Evolutionary conservation across 2,797 vertebrate species (phyloP), one percentile per base, ranked within the genome.

Genomic region (Acanthurus lineatus): DNA sequence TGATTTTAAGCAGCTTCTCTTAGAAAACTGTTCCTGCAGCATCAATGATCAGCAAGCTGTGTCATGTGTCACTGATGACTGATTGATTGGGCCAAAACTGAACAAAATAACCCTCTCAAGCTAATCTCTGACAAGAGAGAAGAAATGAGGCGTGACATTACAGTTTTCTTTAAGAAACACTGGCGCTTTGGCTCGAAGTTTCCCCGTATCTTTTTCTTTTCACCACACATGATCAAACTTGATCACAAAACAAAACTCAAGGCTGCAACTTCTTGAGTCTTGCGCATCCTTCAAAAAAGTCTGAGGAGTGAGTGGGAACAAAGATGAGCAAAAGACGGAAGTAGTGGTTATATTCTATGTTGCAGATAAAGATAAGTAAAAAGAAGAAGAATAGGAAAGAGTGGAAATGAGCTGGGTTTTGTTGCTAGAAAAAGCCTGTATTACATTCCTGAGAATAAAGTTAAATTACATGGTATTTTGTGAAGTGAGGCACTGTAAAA

Each of bases 401-500:
- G 73, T 44, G 53, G 47, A 63, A 44, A 68, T 17, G 15, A 35
- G 47, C 35, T 60, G 20, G 14, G 49, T 67, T 28, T 56, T 44
- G 40, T 47, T 40, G 20, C 6, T 64, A 57, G 51, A 52, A 48
- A 40, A 40, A 17, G 32, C 3, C 32, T 35, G 32, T n/a, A 59
- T 22, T 61, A 44, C 14, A 44, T n/a, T 15, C 19, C 14, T 3
- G 22, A 60, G 17, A 25, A 32, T 3, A 38, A 32, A 73, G 44
- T 72, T 12, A 58, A 79, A 73, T 51, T 67, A 57, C 7, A 58
- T 6, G 3, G 25, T 48, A 76, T 59, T 87, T 19, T 86, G 69
- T 77, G 54, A 49, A 62, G 53, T 57, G 58, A 54, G 15, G 11
- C 48, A 44, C 8, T 60, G 69, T 78, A 49, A 56, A 65, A 73